Conservation (phyloP, 2,888 invertebrate genomes). For the Clepsis dumicolana region DNA sequence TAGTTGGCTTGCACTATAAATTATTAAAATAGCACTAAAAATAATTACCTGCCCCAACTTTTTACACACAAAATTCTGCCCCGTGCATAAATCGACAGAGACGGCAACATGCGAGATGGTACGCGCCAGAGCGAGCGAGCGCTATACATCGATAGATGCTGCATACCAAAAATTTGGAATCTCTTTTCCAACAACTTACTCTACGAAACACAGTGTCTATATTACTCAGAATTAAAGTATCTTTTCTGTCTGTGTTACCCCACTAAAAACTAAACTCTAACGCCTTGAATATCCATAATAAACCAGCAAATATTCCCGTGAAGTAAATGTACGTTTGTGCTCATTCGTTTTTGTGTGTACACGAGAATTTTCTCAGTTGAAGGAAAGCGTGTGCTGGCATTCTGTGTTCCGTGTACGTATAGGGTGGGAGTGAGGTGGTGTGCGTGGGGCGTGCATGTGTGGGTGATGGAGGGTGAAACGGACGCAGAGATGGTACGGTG, state of each 20-base stretch:
- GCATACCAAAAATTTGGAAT: slow-evolving; percentile 25
- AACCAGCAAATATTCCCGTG: neutral
- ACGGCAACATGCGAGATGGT: slow-evolving; percentile 9
- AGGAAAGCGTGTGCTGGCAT: slow-evolving; percentile 40
- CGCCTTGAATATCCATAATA: neutral
- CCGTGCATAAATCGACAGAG: slow-evolving; percentile 24
- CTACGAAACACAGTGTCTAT: slow-evolving; percentile 1
- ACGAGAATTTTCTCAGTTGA: slow-evolving; percentile 32
- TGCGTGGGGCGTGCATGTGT: slow-evolving; percentile 43
- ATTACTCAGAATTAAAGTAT: neutral
- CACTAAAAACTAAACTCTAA: slow-evolving; percentile 2
- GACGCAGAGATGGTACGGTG: slow-evolving; percentile 64
- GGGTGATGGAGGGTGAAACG: slow-evolving; percentile 71
- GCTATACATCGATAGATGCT: slow-evolving; percentile 44
- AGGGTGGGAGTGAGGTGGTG: slow-evolving; percentile 45
- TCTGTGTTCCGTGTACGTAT: slow-evolving; percentile 51
- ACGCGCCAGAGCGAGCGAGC: slow-evolving; percentile 14
- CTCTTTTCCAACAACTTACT: slow-evolving; percentile 29
- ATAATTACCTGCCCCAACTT: slow-evolving; percentile 43
- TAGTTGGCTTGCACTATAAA: slow-evolving; percentile 37
- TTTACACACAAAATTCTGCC: slow-evolving; percentile 33
- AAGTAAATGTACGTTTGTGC: neutral
- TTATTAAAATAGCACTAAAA: slow-evolving; percentile 44
- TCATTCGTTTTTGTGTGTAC: slow-evolving; percentile 13
- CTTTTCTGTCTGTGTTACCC: neutral